Conservation (phyloP, 2,113 vertebrate genomes). For the Cacatua alba region DNA sequence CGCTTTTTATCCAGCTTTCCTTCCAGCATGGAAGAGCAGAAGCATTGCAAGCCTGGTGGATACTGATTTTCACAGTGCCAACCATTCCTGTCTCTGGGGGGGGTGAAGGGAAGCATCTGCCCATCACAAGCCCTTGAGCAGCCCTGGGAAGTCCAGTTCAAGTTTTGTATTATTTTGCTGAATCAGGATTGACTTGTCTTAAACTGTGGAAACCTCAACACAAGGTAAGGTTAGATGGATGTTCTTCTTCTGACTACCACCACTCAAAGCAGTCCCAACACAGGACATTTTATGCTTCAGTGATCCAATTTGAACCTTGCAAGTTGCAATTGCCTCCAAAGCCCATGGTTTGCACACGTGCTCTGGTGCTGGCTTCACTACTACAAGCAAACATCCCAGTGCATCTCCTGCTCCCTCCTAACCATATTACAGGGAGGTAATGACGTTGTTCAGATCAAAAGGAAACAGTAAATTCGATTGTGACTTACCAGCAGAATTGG, state of each 20-base stretch:
- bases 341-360: background rate
- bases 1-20: background rate
- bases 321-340: background rate
- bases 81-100: background rate
- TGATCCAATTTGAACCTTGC: background rate
- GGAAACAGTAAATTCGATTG: conserved; percentile 47
- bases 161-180: background rate
- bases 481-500: background rate
- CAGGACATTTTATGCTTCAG: background rate
- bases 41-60: rapidly evolving
- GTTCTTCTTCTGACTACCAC: rapidly evolving
- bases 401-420: conserved; percentile 40
- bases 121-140: background rate
- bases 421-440: conserved; percentile 24
- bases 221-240: background rate
- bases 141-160: background rate
- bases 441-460: background rate
- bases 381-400: background rate
- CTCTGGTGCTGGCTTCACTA: background rate
- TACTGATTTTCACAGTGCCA: background rate
- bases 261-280: background rate
- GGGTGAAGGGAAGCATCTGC: background rate
- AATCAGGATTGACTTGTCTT: background rate
- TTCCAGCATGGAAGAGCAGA: background rate
- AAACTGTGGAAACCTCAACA: background rate